A percentile compares a stretch with the other conserved stretches of the same genome.
Evolutionary conservation across 2,888 invertebrate species (phyloP).

Genomic region (Electrophaes corylata): DNA sequence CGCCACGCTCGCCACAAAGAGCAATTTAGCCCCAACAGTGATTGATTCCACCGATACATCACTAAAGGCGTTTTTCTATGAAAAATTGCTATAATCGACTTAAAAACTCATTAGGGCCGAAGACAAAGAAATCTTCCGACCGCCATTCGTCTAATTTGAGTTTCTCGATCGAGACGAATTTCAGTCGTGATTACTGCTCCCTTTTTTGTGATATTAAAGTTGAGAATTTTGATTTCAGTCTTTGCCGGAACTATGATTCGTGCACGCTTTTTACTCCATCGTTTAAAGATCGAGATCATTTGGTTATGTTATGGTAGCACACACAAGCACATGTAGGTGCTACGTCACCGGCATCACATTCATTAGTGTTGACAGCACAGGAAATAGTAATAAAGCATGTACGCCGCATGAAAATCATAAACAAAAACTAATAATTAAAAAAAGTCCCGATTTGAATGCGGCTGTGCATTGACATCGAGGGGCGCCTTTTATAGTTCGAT

Average conservation of each 20-base stretch:
- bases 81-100: conserved; percentile 84
- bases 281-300: conserved; percentile 23
- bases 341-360: conserved; percentile 67
- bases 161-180: conserved; percentile 80
- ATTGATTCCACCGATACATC: conserved; percentile 83
- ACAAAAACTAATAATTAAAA: conserved; percentile 72
- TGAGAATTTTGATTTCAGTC: conserved; percentile 37
- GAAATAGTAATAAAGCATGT: conserved; percentile 72
- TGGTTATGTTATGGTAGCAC: conserved; percentile 15
- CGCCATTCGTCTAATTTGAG: conserved; percentile 81
- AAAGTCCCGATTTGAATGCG: conserved; percentile 73
- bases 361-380: conserved; percentile 76
- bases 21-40: conserved; percentile 78
- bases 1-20: conserved; percentile 55
- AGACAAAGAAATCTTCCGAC: conserved; percentile 81
- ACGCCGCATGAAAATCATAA: conserved; percentile 66
- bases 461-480: conserved; percentile 61
- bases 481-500: conserved; percentile 58
- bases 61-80: conserved; percentile 84
- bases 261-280: conserved; percentile 24
- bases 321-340: conserved; percentile 59
- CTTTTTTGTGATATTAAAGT: conserved; percentile 59
- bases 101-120: conserved; percentile 83
- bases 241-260: conserved; percentile 26
- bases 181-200: conserved; percentile 71